Evolutionary conservation across 2,113 vertebrate species (phyloP), one percentile per base, ranked within the genome.

Genomic region (Mesembrinibis cayennensis): DNA sequence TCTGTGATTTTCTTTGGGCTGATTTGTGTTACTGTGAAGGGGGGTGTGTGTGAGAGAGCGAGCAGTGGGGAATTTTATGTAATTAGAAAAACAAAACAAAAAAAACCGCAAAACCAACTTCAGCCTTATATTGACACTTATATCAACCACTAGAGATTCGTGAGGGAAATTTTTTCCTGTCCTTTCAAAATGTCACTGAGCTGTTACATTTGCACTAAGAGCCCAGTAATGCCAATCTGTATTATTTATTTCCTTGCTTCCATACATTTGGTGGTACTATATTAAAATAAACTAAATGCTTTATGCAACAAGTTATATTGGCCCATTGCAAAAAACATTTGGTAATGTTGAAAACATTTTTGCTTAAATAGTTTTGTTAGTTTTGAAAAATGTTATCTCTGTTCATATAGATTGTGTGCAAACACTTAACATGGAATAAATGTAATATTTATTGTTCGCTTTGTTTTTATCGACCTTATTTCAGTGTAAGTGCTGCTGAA

Each of bases 151-250:
- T 86, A 62, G 53, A 82, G 44, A 91, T 65, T 92, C 25, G 36
- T 15, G 52, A 52, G 67, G 71, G 40, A 93, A 82, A 11, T 38
- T 86, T 63, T 95, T 53, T 91, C 49, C 29, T 62, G 10, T 65
- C 42, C 63, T 93, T 94, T 92, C 82, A 34, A 96, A 93, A 87
- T 77, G 36, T 38, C 20, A 66, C 78, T 74, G n/a, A 69, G n/a
- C 59, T 94, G 56, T 71, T 94, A 71, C 9, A 52, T 65, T 83
- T 87, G 47, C 77, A n/a, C 70, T 69, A 40, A 49, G 47, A 95
- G 29, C 40, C 40, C 34, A 62, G 26, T 82, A 63, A 56, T 55
- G 16, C 20, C 47, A 34, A 5, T 62, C 45, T 53, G 3, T 44
- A 7, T 81, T 87, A 42, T 26, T 69, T 56, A 50, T 78, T 94